phyloP scores from a whole-genome alignment of 2,113 vertebrate species.

The Tupaia chinensis region DNA sequence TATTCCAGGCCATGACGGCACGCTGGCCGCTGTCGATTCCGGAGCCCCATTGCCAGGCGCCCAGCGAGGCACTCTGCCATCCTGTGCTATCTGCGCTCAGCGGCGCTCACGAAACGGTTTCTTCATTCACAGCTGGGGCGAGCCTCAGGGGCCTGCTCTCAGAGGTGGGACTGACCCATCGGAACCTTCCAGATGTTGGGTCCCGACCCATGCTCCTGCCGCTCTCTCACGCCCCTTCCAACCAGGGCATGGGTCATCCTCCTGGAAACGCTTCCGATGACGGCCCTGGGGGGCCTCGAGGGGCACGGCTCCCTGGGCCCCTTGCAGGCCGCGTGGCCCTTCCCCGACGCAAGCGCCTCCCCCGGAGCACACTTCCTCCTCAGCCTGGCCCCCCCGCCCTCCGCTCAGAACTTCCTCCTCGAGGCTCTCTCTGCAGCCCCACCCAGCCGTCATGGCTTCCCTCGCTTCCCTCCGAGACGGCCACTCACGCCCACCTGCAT shows the following conservation, averaged over 20 bases:
- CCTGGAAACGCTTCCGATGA: neutral
- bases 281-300: neutral
- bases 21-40: neutral
- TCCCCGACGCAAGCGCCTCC: constrained; percentile 54
- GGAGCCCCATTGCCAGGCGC: neutral
- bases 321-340: neutral
- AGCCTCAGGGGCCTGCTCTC: no score
- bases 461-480: constrained; percentile 42
- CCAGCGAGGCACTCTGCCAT: neutral
- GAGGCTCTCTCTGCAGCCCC: constrained; percentile 75
- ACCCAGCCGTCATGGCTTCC: constrained; percentile 71
- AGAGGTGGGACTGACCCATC: no score
- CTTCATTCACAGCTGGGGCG: no score
- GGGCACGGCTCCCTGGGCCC: neutral
- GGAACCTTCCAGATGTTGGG: no score
- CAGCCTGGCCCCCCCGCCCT: constrained; percentile 68
- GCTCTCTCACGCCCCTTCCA: no score
- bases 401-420: constrained; percentile 78
- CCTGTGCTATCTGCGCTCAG: neutral
- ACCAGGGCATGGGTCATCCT: neutral
- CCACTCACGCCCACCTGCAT: neutral
- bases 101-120: no score
- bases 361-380: constrained; percentile 76
- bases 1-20: no score
- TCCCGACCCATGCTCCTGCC: no score